Evolutionary conservation across 2,888 invertebrate genomes (phyloP).

Genomic region (Agrotis segetum): DNA sequence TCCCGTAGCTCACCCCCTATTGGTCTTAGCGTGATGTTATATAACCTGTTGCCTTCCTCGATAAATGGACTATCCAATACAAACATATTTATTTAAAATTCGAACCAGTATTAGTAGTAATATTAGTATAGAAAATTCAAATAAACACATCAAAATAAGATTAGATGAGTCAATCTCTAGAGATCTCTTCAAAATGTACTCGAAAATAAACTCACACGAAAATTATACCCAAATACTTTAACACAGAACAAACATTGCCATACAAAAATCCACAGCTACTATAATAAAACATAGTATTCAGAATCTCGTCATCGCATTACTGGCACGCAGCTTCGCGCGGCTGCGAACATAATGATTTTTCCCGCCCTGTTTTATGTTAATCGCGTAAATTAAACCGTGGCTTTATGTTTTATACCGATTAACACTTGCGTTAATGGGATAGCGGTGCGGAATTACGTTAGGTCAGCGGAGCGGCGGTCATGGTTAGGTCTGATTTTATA

Average conservation of each 20-base stretch:
- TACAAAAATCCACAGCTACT: conserved; percentile 7
- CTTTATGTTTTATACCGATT: conserved; percentile 80
- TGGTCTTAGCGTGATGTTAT: no score
- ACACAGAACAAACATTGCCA: neutral
- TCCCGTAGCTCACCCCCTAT: no score
- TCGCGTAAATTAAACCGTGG: conserved; percentile 74
- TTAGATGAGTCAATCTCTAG: no score
- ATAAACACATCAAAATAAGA: no score
- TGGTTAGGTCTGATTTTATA: conserved; percentile 52
- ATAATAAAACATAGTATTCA: conserved; percentile 31
- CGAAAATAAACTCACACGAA: neutral
- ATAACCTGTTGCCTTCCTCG: no score
- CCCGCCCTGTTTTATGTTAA: conserved; percentile 78
- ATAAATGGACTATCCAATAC: neutral
- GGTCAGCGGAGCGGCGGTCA: conserved; percentile 59
- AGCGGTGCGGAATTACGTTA: conserved; percentile 72
- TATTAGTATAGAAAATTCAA: no score
- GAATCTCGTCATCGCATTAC: conserved; percentile 63
- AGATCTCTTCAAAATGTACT: neutral
- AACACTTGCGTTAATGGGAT: conserved; percentile 82
- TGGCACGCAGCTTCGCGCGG: conserved; percentile 56
- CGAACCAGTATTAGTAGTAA: no score
- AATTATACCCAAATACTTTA: neutral
- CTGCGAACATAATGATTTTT: conserved; percentile 75
- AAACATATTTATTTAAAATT: no score